Conservation (phyloP, 2,797 vertebrate genomes). For the Tamandua tetradactyla region DNA sequence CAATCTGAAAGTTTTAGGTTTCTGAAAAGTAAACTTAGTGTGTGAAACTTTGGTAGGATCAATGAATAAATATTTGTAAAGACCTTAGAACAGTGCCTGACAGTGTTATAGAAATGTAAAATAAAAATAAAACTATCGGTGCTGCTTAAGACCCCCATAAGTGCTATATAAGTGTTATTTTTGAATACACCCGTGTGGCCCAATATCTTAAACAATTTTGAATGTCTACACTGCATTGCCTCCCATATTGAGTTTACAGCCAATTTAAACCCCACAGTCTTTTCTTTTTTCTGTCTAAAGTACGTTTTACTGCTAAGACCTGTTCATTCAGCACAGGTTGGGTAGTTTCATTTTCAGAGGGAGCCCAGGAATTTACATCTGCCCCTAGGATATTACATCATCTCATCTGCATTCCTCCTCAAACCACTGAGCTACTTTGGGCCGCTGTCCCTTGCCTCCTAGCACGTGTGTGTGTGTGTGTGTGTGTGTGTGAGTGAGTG, state of each 20-base stretch:
- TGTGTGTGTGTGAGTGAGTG: no score
- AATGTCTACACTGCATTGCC: background rate
- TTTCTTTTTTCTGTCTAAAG: background rate
- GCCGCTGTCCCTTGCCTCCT: background rate
- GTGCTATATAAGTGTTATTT: background rate
- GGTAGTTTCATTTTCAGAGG: background rate
- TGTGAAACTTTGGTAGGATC: no score
- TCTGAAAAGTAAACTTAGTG: no score
- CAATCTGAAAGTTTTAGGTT: no score
- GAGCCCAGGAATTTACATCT: background rate
- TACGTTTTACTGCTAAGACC: background rate
- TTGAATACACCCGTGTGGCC: background rate
- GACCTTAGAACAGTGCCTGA: background rate
- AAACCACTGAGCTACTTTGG: rapidly evolving
- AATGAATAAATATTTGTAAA: background rate
- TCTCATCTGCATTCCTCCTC: background rate
- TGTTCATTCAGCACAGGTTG: rapidly evolving
- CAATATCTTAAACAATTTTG: background rate
- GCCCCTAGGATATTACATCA: background rate
- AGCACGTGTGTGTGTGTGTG: rapidly evolving
- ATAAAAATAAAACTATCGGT: background rate
- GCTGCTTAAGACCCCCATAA: background rate
- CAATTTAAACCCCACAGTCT: background rate
- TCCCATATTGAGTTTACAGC: background rate
- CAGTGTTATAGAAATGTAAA: background rate